Percentiles rank a stretch among this genome's conserved stretches.
phyloP scores from a whole-genome alignment of 2,888 invertebrate genomes.

The Galeopsomyia nigrocyanea region DNA sequence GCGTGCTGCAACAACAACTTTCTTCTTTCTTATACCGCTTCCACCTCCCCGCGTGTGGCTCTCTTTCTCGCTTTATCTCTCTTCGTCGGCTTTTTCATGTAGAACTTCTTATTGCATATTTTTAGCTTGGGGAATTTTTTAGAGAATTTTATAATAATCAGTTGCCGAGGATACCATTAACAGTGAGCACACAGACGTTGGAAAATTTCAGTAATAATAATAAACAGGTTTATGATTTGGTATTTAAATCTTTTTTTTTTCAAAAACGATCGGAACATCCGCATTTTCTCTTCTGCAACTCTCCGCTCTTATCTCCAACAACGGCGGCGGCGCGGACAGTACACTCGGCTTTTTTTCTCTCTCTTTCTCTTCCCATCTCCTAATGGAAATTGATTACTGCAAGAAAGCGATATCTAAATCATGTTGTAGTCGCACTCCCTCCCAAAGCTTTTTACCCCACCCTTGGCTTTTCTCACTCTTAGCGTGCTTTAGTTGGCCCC shows the following conservation, averaged over 20 bases:
- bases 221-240: too few relatives aligned
- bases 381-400: conserved; percentile 66
- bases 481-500: not conserved
- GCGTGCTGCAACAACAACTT: conserved; percentile 36
- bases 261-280: too few relatives aligned
- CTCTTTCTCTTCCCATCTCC: conserved; percentile 30
- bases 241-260: not conserved
- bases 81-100: not conserved
- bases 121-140: not conserved
- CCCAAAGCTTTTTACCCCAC: conserved; percentile 46
- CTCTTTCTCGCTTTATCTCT: conserved; percentile 31
- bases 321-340: conserved; percentile 2
- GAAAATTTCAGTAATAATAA: too few relatives aligned
- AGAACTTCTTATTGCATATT: conserved; percentile 13
- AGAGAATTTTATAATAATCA: too few relatives aligned
- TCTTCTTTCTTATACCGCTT: conserved; percentile 9
- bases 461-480: conserved; percentile 33
- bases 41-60: conserved; percentile 49
- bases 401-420: conserved; percentile 64
- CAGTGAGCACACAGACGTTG: too few relatives aligned
- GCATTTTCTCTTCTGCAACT: not conserved
- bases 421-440: conserved; percentile 55
- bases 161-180: too few relatives aligned
- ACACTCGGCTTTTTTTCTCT: conserved; percentile 12
- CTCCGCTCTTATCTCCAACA: conserved; percentile 25